These are phyloP conservation scores for Danio rerio DNA, from an alignment of 2,113 vertebrate genomes.

Conservation along the genomic window DNA sequence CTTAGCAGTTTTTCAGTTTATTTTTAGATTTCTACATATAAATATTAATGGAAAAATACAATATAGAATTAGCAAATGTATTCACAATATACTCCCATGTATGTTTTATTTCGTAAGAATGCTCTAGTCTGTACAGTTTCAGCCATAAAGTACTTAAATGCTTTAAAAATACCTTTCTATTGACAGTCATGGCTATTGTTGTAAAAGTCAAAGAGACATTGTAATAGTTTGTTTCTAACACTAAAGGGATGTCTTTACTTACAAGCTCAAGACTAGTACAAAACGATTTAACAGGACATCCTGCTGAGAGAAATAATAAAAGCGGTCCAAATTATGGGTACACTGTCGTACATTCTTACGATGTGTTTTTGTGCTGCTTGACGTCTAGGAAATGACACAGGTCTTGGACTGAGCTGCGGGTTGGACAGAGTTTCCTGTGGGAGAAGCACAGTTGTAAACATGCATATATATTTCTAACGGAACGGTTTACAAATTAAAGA, in stretches of 20 bases:
- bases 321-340: not conserved
- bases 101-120: not conserved
- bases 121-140: not conserved
- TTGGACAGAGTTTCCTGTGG: constrained; percentile 62
- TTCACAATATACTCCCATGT: not conserved
- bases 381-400: constrained; percentile 69
- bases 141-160: not conserved
- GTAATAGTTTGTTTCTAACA: not conserved
- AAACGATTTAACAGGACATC: not conserved
- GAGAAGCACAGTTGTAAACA: not conserved
- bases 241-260: not conserved
- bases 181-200: not conserved
- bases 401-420: constrained; percentile 73
- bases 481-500: not conserved
- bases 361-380: not conserved
- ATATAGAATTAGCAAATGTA: not conserved
- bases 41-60: not conserved
- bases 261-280: not conserved
- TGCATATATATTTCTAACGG: not conserved
- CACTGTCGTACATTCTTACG: not conserved
- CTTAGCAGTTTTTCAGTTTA: constrained; percentile 5
- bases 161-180: no score
- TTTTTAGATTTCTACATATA: constrained; percentile 3
- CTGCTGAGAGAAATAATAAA: not conserved
- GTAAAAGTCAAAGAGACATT: not conserved